Conservation (phyloP, 2,797 vertebrate species). For the Chelon labrosus region DNA sequence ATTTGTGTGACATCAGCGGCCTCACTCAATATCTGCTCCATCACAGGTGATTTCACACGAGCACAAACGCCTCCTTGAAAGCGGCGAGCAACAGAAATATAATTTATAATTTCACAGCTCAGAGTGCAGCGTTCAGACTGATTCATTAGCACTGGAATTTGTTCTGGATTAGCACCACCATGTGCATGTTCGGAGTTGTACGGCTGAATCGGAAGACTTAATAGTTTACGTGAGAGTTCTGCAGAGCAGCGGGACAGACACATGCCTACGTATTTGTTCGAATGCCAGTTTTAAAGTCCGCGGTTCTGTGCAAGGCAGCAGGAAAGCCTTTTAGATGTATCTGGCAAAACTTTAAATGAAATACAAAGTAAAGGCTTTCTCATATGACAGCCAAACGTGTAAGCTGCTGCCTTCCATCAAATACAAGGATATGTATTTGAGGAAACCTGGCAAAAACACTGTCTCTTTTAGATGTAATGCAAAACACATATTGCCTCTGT, state of each 20-base stretch:
- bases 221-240: slow-evolving; percentile 41
- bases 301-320: slow-evolving; percentile 18
- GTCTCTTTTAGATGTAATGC: slow-evolving; percentile 4
- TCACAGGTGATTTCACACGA: slow-evolving; percentile 44
- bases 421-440: slow-evolving; percentile 3
- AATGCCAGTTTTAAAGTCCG: slow-evolving; percentile 40
- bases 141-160: slow-evolving; percentile 41
- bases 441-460: slow-evolving; percentile 10
- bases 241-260: slow-evolving; percentile 28
- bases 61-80: slow-evolving; percentile 14
- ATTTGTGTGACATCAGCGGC: not conserved
- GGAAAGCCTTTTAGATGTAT: slow-evolving; percentile 30
- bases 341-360: slow-evolving; percentile 40
- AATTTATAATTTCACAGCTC: slow-evolving; percentile 25
- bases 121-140: slow-evolving; percentile 15
- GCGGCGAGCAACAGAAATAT: not conserved
- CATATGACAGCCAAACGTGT: slow-evolving; percentile 27
- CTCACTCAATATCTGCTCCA: slow-evolving; percentile 23
- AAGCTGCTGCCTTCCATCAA: not conserved
- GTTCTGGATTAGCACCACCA: slow-evolving; percentile 43
- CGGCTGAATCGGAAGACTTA: slow-evolving; percentile 33
- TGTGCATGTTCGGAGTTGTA: slow-evolving; percentile 2
- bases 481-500: not conserved
- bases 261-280: slow-evolving; percentile 20
- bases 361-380: slow-evolving; percentile 24